Conservation (phyloP, 1,140 invertebrate genomes). For the Platyscapa corneri region DNA sequence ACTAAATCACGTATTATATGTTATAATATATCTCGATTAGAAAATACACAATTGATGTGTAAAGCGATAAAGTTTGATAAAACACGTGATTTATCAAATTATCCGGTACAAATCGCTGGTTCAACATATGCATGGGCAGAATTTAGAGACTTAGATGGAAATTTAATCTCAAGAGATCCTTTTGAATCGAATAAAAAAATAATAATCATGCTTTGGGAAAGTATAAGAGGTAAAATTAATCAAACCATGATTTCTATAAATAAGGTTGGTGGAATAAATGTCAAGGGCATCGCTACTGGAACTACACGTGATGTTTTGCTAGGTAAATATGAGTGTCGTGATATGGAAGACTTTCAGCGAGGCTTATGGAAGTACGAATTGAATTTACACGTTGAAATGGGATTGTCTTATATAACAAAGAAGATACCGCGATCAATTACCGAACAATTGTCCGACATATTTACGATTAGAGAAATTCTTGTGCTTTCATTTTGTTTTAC, state of each 20-base stretch:
- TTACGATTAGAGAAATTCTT: background rate
- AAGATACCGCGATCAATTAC: background rate
- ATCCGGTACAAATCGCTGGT: background rate
- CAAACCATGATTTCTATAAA: background rate
- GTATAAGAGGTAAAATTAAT: background rate
- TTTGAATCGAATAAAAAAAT: background rate
- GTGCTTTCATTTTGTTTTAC: background rate
- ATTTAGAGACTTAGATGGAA: background rate
- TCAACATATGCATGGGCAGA: background rate
- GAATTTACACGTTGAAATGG: background rate
- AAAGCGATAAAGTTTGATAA: background rate
- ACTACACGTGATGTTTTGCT: background rate
- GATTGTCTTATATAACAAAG: background rate
- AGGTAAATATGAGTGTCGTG: background rate
- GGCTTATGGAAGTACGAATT: constrained; percentile 19
- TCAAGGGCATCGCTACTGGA: background rate
- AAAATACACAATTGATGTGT: background rate
- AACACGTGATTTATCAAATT: background rate
- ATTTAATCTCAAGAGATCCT: background rate
- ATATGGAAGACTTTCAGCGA: constrained; percentile 3
- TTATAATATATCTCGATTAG: background rate
- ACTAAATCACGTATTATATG: no score
- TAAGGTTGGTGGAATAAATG: background rate
- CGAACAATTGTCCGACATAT: background rate
- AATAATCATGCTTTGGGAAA: background rate